Conservation (phyloP, 2,888 invertebrate genomes). For the Ornithoptera alexandrae region DNA sequence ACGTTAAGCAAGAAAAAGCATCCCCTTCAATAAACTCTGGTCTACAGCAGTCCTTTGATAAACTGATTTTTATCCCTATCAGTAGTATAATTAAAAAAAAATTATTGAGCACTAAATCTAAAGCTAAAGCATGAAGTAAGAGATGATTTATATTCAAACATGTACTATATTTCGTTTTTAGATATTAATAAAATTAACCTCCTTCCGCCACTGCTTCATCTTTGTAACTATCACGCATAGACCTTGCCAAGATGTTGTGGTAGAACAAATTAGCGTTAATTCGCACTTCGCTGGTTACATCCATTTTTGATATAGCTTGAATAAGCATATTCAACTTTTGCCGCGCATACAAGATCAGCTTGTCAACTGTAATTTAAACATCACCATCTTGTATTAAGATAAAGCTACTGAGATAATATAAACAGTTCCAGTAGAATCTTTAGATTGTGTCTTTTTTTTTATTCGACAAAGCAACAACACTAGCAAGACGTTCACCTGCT, state of each 20-base stretch:
- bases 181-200: slow-evolving; percentile 44
- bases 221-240: slow-evolving; percentile 67
- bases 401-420: neutral
- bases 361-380: slow-evolving; percentile 54
- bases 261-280: slow-evolving; percentile 59
- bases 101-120: neutral
- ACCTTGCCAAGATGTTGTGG: slow-evolving; percentile 63
- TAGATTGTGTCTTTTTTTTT: neutral
- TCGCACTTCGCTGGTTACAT: slow-evolving; percentile 56
- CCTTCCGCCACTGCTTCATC: slow-evolving; percentile 66
- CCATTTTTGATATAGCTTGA: slow-evolving; percentile 64
- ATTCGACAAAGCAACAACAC: no score
- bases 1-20: no score
- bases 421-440: no score
- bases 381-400: neutral
- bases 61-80: no score
- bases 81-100: no score
- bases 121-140: neutral
- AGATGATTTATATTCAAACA: neutral
- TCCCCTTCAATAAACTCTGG: no score
- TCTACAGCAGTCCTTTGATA: no score
- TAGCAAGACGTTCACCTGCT: no score
- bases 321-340: slow-evolving; percentile 63
- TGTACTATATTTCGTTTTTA: neutral
- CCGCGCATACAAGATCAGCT: slow-evolving; percentile 54